phyloP scores from a whole-genome alignment of 2,113 vertebrate genomes.

The Lepisosteus oculatus region DNA sequence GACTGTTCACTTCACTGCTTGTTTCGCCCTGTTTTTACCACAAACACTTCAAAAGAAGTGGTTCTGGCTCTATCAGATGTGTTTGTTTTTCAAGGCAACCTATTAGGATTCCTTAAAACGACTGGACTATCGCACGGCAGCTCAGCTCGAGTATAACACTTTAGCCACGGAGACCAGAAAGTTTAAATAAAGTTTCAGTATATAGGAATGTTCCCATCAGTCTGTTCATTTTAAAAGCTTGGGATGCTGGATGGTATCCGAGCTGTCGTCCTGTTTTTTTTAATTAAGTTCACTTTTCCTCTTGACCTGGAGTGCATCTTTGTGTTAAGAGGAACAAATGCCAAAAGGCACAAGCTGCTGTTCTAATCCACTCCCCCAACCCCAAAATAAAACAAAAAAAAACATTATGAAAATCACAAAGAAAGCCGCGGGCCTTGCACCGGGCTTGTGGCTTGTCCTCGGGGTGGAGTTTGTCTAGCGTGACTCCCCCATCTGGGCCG shows the following conservation, averaged over 20 bases:
- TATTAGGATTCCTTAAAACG: no score
- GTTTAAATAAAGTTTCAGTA: no score
- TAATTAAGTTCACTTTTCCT: background rate
- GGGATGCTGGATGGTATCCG: no score
- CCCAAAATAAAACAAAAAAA: background rate
- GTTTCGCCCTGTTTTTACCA: slow-evolving; percentile 26
- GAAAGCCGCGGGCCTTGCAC: slow-evolving; percentile 1
- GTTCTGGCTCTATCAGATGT: no score
- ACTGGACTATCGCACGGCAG: no score
- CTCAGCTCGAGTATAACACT: no score
- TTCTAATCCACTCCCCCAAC: background rate
- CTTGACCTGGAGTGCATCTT: slow-evolving; percentile 14
- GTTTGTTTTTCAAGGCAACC: no score
- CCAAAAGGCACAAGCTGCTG: background rate
- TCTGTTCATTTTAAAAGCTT: no score
- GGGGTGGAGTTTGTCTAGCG: slow-evolving; percentile 17
- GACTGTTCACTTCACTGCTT: background rate
- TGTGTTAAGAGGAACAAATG: background rate
- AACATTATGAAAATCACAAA: background rate
- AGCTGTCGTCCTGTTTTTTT: no score
- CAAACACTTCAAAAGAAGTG: no score
- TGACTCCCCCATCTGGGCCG: slow-evolving; percentile 38
- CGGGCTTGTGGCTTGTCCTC: slow-evolving; percentile 1
- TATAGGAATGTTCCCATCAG: no score
- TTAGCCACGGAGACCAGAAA: no score